These are phyloP conservation scores for Gasterosteus nipponicus DNA, from an alignment of 2,113 vertebrate species.

Conservation along the genomic window DNA sequence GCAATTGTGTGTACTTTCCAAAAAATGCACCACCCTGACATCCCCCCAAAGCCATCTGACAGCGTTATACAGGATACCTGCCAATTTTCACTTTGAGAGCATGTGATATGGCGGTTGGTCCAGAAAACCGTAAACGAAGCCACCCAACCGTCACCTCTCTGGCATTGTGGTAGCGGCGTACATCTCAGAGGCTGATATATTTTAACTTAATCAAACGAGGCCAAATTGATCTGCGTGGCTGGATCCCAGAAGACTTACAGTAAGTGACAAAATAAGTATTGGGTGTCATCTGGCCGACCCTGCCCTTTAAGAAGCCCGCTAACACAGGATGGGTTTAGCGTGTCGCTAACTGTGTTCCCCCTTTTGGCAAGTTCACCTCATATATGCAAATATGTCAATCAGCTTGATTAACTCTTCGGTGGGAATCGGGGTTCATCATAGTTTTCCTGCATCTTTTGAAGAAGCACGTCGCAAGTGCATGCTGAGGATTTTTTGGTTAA, in stretches of 20 bases:
- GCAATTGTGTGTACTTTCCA: constrained; percentile 23
- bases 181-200: not conserved
- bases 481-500: not conserved
- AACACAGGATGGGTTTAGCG: not conserved
- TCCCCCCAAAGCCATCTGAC: constrained; percentile 29
- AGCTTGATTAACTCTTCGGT: not conserved
- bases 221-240: not conserved
- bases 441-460: not conserved
- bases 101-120: constrained; percentile 1
- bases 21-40: constrained; percentile 45
- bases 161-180: not conserved
- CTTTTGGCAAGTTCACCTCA: constrained; percentile 6
- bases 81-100: constrained; percentile 31
- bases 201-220: not conserved
- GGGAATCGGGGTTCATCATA: not conserved
- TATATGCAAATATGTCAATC: constrained; percentile 13
- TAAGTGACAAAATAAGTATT: not conserved
- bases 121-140: constrained; percentile 18
- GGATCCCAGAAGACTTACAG: not conserved
- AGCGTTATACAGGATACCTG: constrained; percentile 34
- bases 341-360: not conserved
- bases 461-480: not conserved
- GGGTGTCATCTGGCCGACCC: not conserved
- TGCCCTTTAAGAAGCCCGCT: not conserved
- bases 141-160: not conserved